Conservation (phyloP, 2,797 vertebrate species). For the Etheostoma nigrum region DNA sequence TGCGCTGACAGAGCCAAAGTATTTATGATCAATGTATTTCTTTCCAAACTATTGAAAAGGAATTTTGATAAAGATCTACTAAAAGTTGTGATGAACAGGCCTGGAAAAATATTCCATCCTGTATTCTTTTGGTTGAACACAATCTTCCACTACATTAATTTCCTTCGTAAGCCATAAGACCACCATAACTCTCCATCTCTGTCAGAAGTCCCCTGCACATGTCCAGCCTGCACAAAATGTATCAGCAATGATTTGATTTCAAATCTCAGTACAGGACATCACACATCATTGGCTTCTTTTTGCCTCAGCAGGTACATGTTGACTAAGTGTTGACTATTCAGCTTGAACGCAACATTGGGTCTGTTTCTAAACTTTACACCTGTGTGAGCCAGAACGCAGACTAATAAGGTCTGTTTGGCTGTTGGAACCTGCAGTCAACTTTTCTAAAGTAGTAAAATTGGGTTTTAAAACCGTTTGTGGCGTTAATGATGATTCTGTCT, state of each 20-base stretch:
- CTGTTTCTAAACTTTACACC: no score
- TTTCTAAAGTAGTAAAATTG: no score
- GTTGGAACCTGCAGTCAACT: no score
- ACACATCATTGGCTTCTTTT: not conserved
- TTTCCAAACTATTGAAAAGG: slow-evolving; percentile 18
- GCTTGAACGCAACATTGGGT: not conserved
- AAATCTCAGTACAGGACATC: not conserved
- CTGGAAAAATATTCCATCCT: slow-evolving; percentile 2
- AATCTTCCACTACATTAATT: slow-evolving; percentile 31
- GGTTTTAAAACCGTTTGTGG: no score
- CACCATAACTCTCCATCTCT: slow-evolving; percentile 20
- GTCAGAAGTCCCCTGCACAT: slow-evolving; percentile 10
- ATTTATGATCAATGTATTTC: slow-evolving; percentile 15
- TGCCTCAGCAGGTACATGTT: slow-evolving; percentile 15
- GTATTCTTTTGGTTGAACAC: slow-evolving; percentile 13
- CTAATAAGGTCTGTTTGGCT: no score
- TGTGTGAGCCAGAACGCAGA: no score
- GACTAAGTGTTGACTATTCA: not conserved
- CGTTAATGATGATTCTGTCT: no score
- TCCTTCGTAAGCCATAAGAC: slow-evolving; percentile 13
- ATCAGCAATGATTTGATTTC: slow-evolving; percentile 16
- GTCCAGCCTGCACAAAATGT: slow-evolving; percentile 4
- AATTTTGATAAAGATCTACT: slow-evolving; percentile 27
- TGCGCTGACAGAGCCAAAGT: slow-evolving; percentile 16
- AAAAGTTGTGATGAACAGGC: slow-evolving; percentile 23